phyloP scores from a whole-genome alignment of 2,113 vertebrate genomes.

The Porphyrio hochstetteri region DNA sequence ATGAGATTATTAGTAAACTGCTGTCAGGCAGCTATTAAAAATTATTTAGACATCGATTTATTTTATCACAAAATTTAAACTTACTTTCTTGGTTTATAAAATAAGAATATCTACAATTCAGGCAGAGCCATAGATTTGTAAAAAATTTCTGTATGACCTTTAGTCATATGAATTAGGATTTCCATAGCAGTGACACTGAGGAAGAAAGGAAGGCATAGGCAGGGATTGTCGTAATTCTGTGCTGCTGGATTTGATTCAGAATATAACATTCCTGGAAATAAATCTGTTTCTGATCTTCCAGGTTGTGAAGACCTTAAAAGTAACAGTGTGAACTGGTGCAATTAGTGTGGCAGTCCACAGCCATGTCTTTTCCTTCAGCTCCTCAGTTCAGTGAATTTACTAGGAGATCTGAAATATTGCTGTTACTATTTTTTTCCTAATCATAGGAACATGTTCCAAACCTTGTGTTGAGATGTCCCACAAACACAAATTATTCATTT shows the following conservation, averaged over 20 bases:
- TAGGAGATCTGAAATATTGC: not conserved
- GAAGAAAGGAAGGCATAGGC: not conserved
- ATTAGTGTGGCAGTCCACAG: not conserved
- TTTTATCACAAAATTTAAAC: not conserved
- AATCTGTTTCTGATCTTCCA: not conserved
- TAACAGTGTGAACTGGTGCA: not conserved
- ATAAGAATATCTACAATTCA: not conserved
- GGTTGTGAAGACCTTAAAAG: not conserved
- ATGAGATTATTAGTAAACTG: not conserved
- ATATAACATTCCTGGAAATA: not conserved
- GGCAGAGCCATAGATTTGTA: not conserved
- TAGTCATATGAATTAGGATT: not conserved
- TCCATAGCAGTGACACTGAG: not conserved
- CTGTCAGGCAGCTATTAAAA: not conserved
- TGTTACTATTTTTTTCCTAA: not conserved
- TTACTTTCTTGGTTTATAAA: not conserved
- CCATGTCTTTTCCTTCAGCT: not conserved
- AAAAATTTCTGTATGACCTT: not conserved
- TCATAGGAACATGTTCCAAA: not conserved
- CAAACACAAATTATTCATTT: not conserved
- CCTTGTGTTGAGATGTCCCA: not conserved
- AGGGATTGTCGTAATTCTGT: not conserved
- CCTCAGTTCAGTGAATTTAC: not conserved
- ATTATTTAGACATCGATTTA: not conserved
- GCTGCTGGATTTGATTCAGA: not conserved